Percentiles rank a stretch among this genome's conserved stretches.
These are phyloP conservation scores for Liparis tanakae DNA, from an alignment of 2,797 vertebrate species.

Conservation along the genomic window DNA sequence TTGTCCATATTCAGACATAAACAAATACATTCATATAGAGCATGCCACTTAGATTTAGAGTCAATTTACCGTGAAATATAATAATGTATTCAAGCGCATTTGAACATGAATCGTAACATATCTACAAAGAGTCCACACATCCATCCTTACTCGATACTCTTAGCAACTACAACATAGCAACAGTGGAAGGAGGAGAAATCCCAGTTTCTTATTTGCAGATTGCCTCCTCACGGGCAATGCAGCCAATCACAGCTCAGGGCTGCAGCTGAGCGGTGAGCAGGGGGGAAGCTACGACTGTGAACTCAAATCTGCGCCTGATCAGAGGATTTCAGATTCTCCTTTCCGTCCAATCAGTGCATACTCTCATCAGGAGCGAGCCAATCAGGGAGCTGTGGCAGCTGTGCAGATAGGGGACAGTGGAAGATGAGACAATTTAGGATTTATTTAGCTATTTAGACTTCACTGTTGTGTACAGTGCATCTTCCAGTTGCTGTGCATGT, in stretches of 20 bases:
- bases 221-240: constrained; percentile 70
- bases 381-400: constrained; percentile 40
- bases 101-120: constrained; percentile 34
- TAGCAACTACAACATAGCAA: constrained; percentile 84
- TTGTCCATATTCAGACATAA: constrained; percentile 15
- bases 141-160: constrained; percentile 59
- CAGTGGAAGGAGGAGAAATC: constrained; percentile 76
- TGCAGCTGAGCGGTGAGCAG: constrained; percentile 63
- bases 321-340: constrained; percentile 57
- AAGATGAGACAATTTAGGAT: constrained; percentile 20
- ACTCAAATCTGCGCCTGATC: constrained; percentile 70
- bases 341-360: constrained; percentile 68
- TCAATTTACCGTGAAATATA: constrained; percentile 23
- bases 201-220: constrained; percentile 81
- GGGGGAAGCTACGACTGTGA: constrained; percentile 59
- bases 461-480: not conserved
- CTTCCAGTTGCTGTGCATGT: not conserved
- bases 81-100: constrained; percentile 14
- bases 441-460: constrained; percentile 33
- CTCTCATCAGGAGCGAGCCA: constrained; percentile 51
- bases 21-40: constrained; percentile 14
- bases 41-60: constrained; percentile 13
- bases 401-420: constrained; percentile 20
- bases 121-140: constrained; percentile 43
- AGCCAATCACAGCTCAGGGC: constrained; percentile 82